Conservation (phyloP, 2,888 invertebrate species). For the Platycheirus rosarum region DNA sequence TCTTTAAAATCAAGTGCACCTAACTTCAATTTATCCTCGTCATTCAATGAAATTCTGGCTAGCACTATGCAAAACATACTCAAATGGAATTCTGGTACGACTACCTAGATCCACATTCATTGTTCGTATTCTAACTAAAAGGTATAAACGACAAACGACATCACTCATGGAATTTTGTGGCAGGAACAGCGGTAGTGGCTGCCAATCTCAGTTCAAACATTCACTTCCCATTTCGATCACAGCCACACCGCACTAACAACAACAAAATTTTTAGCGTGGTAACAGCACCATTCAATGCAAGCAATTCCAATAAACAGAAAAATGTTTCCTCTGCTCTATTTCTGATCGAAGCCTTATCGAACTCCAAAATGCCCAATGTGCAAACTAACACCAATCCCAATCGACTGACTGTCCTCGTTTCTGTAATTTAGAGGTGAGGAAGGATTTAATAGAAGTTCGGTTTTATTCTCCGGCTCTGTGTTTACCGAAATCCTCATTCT, state of each 20-base stretch:
- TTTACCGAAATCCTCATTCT: slow-evolving; percentile 57
- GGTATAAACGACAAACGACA: too few relatives aligned
- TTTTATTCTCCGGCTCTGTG: slow-evolving; percentile 5
- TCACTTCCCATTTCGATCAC: slow-evolving; percentile 52
- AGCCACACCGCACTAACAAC: slow-evolving; percentile 52
- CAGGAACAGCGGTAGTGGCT: neutral
- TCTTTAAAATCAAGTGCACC: too few relatives aligned
- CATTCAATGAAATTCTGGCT: too few relatives aligned
- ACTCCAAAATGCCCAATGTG: slow-evolving; percentile 55
- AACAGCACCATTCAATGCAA: neutral
- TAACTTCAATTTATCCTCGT: too few relatives aligned
- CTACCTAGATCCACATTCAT: too few relatives aligned
- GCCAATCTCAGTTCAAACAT: slow-evolving; percentile 49
- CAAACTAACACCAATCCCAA: slow-evolving; percentile 53
- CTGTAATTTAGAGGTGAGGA: slow-evolving; percentile 53
- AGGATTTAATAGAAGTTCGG: slow-evolving; percentile 7
- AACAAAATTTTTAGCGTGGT: too few relatives aligned
- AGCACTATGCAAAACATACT: too few relatives aligned
- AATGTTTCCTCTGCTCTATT: neutral
- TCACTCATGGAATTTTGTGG: neutral
- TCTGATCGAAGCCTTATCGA: neutral
- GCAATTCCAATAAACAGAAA: slow-evolving; percentile 48
- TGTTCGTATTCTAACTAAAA: too few relatives aligned
- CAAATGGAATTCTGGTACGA: too few relatives aligned
- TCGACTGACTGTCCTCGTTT: slow-evolving; percentile 28